Evolutionary conservation across 2,113 vertebrate species (phyloP).

Genomic region (Notarius lentiginosus): DNA sequence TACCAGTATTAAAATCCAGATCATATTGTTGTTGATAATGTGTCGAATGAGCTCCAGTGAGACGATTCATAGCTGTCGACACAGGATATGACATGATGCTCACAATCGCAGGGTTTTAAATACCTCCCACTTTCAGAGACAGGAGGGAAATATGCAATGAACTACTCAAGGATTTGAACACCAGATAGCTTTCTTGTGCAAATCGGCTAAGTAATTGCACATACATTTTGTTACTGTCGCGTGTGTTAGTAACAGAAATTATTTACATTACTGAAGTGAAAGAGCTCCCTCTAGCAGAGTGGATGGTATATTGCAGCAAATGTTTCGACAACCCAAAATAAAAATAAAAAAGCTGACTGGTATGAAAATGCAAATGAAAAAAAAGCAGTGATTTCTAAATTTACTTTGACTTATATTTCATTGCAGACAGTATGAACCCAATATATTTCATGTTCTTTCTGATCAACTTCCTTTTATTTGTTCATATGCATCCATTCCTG

Average conservation of each 20-base stretch:
- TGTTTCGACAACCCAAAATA: background rate
- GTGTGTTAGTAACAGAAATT: background rate
- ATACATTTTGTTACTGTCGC: background rate
- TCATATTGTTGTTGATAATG: background rate
- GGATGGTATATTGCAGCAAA: background rate
- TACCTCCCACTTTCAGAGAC: background rate
- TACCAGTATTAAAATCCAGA: constrained; percentile 23
- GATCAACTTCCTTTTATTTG: no score
- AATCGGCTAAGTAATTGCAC: background rate
- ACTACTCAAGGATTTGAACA: background rate
- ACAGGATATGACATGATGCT: constrained; percentile 27
- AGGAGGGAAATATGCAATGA: background rate
- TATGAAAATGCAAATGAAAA: no score
- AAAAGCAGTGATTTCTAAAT: no score
- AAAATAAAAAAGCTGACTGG: no score
- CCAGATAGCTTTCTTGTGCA: background rate
- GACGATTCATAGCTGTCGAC: background rate
- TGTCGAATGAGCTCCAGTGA: background rate
- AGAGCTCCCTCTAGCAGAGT: background rate
- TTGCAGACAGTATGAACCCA: no score
- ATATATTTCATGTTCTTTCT: no score
- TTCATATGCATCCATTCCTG: no score
- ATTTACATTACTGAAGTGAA: background rate
- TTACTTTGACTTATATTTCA: no score
- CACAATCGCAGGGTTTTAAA: background rate